Percentiles rank a stretch among this genome's conserved stretches.
Conservation (phyloP, 2,888 invertebrate genomes). For the Heliconius aoede region DNA sequence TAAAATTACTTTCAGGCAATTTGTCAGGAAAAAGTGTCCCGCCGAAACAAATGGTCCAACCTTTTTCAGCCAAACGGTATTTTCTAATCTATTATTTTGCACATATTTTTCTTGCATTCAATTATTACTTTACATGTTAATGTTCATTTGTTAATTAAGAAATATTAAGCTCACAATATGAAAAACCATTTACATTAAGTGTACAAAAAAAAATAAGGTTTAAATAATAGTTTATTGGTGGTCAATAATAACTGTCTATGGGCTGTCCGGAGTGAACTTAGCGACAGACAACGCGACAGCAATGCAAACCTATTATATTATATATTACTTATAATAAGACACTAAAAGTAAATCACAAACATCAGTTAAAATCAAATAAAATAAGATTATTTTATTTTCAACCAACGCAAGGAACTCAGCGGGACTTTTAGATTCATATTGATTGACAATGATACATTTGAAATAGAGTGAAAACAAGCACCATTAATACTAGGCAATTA, state of each 20-base stretch:
- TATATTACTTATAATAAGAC: background rate
- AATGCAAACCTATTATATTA: background rate
- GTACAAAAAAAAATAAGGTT: background rate
- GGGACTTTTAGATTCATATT: too few species aligned
- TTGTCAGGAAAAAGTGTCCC: conserved; percentile 77
- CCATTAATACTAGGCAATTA: background rate
- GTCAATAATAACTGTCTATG: background rate
- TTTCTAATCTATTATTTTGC: conserved; percentile 71
- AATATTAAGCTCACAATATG: background rate
- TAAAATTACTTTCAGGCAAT: conserved; percentile 80
- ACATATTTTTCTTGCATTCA: conserved; percentile 39
- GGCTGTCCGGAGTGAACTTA: background rate
- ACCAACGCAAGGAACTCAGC: too few species aligned
- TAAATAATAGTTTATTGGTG: background rate
- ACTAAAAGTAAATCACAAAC: background rate
- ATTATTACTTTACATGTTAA: background rate
- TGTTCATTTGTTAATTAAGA: background rate
- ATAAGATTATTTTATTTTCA: too few species aligned
- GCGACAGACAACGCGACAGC: background rate
- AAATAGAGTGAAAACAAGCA: background rate
- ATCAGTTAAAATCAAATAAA: too few species aligned
- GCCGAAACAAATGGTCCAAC: conserved; percentile 73
- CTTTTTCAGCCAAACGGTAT: conserved; percentile 72
- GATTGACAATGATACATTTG: too few species aligned
- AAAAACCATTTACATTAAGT: background rate